Evolutionary conservation across 2,888 invertebrate species (phyloP).

Genomic region (Caenorhabditis sp.): DNA sequence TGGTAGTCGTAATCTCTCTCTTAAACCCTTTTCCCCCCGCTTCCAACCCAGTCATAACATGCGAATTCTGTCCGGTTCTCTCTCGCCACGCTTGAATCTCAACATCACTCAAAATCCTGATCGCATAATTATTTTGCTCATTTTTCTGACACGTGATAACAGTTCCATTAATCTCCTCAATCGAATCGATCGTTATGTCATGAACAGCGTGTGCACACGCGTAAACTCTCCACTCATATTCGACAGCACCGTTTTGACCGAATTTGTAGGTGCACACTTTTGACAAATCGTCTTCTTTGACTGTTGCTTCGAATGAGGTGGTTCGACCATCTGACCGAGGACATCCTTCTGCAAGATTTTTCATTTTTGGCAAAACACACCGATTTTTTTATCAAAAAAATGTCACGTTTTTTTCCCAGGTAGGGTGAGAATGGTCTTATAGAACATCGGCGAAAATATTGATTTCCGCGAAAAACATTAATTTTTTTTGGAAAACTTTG

Average conservation of each 20-base stretch:
- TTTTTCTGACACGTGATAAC: constrained; percentile 38
- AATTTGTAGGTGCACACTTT: constrained; percentile 32
- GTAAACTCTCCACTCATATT: constrained; percentile 27
- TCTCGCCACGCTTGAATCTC: constrained; percentile 34
- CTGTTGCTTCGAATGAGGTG: constrained; percentile 22
- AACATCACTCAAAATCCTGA: constrained; percentile 24
- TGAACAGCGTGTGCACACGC: constrained; percentile 37
- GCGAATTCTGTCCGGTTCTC: constrained; percentile 2
- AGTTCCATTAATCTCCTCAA: constrained; percentile 30
- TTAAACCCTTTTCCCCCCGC: constrained; percentile 27
- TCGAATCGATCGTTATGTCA: constrained; percentile 35
- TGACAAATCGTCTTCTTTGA: constrained; percentile 22
- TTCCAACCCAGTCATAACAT: constrained; percentile 27
- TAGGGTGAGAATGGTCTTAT: no score
- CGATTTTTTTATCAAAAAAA: no score
- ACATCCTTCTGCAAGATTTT: constrained; percentile 32
- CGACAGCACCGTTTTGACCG: constrained; percentile 20
- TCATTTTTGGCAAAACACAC: background rate
- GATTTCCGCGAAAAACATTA: no score
- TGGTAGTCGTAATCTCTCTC: constrained; percentile 14
- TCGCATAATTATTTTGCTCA: constrained; percentile 16
- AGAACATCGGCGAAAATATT: no score
- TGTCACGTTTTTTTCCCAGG: no score
- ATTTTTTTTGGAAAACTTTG: no score
- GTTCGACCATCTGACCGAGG: constrained; percentile 13